phyloP scores from a whole-genome alignment of 2,888 invertebrate species.

The Acleris holmiana region DNA sequence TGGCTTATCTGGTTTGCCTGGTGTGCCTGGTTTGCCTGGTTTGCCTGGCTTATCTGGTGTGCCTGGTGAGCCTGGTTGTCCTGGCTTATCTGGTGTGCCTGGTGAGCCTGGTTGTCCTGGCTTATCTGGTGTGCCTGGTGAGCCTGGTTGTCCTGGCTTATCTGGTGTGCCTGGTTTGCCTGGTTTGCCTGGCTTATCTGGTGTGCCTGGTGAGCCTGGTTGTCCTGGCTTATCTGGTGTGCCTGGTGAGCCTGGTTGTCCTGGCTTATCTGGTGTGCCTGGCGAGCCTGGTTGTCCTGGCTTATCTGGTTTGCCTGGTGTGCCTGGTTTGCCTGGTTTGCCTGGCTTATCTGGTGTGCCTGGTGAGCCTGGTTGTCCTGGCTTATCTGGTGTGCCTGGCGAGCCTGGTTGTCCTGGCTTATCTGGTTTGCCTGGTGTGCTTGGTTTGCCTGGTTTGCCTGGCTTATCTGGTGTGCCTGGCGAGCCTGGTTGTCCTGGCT shows the following conservation, averaged over 20 bases:
- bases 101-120: not conserved
- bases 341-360: not conserved
- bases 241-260: not conserved
- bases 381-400: not conserved
- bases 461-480: not conserved
- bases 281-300: not conserved
- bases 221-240: not conserved
- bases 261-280: not conserved
- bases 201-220: not conserved
- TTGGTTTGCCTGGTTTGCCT: not conserved
- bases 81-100: not conserved
- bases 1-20: not conserved
- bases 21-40: not conserved
- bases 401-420: not conserved
- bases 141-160: not conserved
- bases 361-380: not conserved
- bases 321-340: not conserved
- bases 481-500: not conserved
- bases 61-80: not conserved
- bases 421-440: not conserved
- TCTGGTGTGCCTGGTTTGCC: not conserved
- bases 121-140: not conserved
- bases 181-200: not conserved
- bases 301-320: not conserved
- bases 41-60: not conserved